These are phyloP conservation scores for Smutsia gigantea DNA, from an alignment of 2,797 vertebrate genomes.

Conservation along the genomic window DNA sequence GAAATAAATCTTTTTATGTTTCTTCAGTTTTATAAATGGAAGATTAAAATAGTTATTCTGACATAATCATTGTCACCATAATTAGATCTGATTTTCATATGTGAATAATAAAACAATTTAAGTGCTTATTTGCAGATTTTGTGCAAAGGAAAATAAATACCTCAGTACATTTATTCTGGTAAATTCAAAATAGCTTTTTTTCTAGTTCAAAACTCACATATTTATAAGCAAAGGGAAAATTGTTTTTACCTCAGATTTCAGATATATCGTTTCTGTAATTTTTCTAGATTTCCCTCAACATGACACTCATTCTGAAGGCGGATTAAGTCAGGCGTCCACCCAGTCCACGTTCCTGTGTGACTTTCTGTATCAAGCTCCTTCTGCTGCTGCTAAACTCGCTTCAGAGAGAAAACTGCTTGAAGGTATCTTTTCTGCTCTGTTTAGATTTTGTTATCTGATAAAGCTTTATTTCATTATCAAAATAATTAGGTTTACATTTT, in stretches of 20 bases:
- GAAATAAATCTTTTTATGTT: conserved; percentile 3
- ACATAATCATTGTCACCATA: conserved; percentile 39
- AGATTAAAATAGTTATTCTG: conserved; percentile 61
- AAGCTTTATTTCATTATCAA: conserved; percentile 54
- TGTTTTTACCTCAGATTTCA: conserved; percentile 19
- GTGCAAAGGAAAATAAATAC: conserved; percentile 31
- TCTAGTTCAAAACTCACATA: neutral
- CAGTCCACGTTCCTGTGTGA: conserved; percentile 92
- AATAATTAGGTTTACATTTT: conserved; percentile 67
- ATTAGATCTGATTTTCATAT: conserved; percentile 60
- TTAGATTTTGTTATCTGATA: neutral
- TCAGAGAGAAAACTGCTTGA: conserved; percentile 92
- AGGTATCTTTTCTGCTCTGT: conserved; percentile 86
- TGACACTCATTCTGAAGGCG: conserved; percentile 87
- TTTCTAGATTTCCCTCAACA: conserved; percentile 92
- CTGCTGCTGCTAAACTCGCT: conserved; percentile 86
- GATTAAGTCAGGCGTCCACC: conserved; percentile 84
- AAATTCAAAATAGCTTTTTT: neutral
- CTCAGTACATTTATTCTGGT: neutral
- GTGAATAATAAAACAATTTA: conserved; percentile 22
- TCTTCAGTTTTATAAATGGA: conserved; percentile 47
- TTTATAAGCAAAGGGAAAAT: neutral
- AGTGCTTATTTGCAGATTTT: conserved; percentile 48
- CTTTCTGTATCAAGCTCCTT: conserved; percentile 92
- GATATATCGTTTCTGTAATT: conserved; percentile 55